Conservation (phyloP, 1,140 invertebrate genomes). For the Agrypnia vestita region DNA sequence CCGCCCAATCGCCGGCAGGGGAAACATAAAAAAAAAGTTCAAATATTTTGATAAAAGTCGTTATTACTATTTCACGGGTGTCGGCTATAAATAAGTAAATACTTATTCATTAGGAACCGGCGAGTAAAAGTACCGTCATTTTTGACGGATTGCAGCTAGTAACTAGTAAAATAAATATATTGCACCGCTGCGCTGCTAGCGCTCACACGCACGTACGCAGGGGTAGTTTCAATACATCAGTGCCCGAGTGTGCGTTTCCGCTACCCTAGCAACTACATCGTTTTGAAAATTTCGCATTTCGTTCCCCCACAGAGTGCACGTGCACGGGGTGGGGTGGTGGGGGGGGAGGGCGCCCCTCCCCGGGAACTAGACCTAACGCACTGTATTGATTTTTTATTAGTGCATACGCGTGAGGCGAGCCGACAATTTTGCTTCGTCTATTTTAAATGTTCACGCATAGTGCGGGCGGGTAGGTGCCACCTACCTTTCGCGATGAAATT, state of each 20-base stretch:
- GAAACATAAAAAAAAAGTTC: no score
- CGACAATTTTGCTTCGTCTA: slow-evolving; percentile 45
- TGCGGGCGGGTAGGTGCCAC: background rate
- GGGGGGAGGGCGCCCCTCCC: slow-evolving; percentile 49
- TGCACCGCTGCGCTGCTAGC: background rate
- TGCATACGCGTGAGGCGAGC: slow-evolving; percentile 58
- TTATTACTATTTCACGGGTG: no score
- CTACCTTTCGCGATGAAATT: background rate
- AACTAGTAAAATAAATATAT: background rate
- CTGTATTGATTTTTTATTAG: slow-evolving; percentile 62
- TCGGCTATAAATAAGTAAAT: no score
- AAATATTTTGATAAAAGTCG: no score
- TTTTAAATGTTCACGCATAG: slow-evolving; percentile 7
- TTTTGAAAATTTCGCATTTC: slow-evolving; percentile 41
- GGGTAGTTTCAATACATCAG: background rate
- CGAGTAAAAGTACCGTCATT: no score
- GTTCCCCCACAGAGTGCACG: slow-evolving; percentile 32
- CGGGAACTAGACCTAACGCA: slow-evolving; percentile 55
- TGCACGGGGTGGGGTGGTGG: slow-evolving; percentile 56
- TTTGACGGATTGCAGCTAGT: no score
- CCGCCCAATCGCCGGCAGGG: no score
- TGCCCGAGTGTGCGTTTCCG: background rate
- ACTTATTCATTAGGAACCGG: no score
- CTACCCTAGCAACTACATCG: slow-evolving; percentile 25
- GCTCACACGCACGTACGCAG: background rate